A percentile compares a stretch with the other conserved stretches of the same genome.
Evolutionary conservation across 2,797 vertebrate genomes (phyloP).

Genomic region (Acestrorhynchus altus): DNA sequence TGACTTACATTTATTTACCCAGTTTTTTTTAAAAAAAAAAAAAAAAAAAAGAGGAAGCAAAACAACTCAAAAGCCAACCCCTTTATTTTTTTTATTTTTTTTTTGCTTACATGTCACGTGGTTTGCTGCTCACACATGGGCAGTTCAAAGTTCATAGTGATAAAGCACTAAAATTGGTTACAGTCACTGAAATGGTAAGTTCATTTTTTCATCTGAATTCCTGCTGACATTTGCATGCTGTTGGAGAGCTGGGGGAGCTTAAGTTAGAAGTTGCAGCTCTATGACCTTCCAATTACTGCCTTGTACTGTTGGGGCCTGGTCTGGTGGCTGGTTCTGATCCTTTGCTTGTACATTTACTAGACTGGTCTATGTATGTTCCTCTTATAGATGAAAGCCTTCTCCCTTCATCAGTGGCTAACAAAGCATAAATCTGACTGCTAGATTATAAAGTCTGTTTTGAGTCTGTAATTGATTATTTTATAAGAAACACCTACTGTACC

Average conservation of each 20-base stretch:
- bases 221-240: background rate
- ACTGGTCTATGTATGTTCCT: too few relatives aligned
- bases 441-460: too few relatives aligned
- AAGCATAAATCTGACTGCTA: too few relatives aligned
- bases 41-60: too few relatives aligned
- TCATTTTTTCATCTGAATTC: background rate
- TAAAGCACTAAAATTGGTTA: background rate
- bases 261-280: background rate
- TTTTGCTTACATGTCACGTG: background rate
- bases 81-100: too few relatives aligned
- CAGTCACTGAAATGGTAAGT: constrained; percentile 23
- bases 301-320: background rate
- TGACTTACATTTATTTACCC: too few relatives aligned
- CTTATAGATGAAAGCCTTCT: too few relatives aligned
- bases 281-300: background rate
- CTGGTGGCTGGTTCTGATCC: background rate
- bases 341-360: background rate
- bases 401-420: too few relatives aligned
- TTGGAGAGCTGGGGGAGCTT: background rate
- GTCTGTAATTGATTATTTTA: background rate
- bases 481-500: background rate
- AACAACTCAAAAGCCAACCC: too few relatives aligned
- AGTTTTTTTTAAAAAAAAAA: too few relatives aligned
- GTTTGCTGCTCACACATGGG: background rate
- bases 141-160: background rate